These are phyloP conservation scores for Scopus umbretta DNA, from an alignment of 2,113 vertebrate genomes.

Conservation along the genomic window DNA sequence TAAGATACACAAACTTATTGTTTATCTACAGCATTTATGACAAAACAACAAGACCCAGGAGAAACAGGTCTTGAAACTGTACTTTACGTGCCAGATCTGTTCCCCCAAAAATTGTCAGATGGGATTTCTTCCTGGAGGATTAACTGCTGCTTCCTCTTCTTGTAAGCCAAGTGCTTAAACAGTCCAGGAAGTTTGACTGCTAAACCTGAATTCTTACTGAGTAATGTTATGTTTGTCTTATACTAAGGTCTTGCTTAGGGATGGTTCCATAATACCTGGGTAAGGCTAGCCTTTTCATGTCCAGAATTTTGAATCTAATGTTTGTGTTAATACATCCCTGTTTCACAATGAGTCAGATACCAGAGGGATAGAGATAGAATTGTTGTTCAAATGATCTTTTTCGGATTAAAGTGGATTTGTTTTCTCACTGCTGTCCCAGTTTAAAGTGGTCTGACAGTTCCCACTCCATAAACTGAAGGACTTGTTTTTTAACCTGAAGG, in stretches of 20 bases:
- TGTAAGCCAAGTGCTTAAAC: not conserved
- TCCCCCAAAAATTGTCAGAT: not conserved
- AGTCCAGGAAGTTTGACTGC: not conserved
- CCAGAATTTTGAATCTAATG: not conserved
- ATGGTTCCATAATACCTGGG: not conserved
- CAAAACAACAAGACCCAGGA: not conserved
- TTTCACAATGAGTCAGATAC: not conserved
- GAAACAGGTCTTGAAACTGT: not conserved
- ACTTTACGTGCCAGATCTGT: not conserved
- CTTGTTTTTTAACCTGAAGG: not conserved
- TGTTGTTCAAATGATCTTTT: not conserved
- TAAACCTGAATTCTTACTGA: not conserved
- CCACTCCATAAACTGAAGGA: not conserved
- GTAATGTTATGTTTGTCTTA: not conserved
- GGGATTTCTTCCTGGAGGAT: not conserved
- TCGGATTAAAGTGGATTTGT: not conserved
- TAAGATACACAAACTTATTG: not conserved
- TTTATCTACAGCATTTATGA: not conserved
- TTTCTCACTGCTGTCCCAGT: not conserved
- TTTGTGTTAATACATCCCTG: not conserved
- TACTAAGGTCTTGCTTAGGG: not conserved
- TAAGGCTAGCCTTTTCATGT: not conserved
- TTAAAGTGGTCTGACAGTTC: not conserved
- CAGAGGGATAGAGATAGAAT: not conserved
- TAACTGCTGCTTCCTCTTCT: not conserved